A percentile compares a stretch with the other conserved stretches of the same genome.
Conservation (phyloP, 2,888 invertebrate species). For the Calephelis perditalis region DNA sequence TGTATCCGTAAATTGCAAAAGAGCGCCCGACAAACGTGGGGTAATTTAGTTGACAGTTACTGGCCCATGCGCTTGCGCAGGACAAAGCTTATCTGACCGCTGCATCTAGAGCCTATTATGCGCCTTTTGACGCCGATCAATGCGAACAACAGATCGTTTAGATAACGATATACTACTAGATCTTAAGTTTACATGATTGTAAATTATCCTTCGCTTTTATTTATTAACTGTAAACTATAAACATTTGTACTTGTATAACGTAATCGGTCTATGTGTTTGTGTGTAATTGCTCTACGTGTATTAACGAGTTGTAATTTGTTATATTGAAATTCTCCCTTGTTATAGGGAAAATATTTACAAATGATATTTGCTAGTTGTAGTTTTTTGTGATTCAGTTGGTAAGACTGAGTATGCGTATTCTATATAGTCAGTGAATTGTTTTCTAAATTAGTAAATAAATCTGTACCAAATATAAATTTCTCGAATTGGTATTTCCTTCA, state of each 20-base stretch:
- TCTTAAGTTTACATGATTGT: slow-evolving; percentile 24
- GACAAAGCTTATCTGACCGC: slow-evolving; percentile 62
- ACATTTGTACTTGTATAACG: slow-evolving; percentile 11
- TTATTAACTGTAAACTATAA: slow-evolving; percentile 11
- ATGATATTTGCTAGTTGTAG: neutral
- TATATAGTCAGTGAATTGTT: no score
- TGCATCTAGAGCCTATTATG: slow-evolving; percentile 71
- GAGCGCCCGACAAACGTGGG: slow-evolving; percentile 64
- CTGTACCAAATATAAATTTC: no score
- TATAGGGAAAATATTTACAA: neutral
- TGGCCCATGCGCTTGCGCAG: slow-evolving; percentile 39
- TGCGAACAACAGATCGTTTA: slow-evolving; percentile 54
- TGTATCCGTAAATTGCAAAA: slow-evolving; percentile 64
- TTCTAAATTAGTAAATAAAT: no score
- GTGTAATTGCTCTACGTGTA: neutral
- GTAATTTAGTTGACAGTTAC: slow-evolving; percentile 73
- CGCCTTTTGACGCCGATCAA: slow-evolving; percentile 59
- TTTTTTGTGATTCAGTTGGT: neutral
- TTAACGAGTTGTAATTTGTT: no score
- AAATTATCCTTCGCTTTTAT: slow-evolving; percentile 17
- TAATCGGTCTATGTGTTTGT: neutral
- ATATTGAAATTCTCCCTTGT: no score
- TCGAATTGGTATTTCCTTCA: no score
- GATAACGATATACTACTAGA: slow-evolving; percentile 40
- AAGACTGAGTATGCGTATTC: no score